Base-by-base conservation (phyloP, 2,888 invertebrate species). In the Sycophila texana region DNA sequence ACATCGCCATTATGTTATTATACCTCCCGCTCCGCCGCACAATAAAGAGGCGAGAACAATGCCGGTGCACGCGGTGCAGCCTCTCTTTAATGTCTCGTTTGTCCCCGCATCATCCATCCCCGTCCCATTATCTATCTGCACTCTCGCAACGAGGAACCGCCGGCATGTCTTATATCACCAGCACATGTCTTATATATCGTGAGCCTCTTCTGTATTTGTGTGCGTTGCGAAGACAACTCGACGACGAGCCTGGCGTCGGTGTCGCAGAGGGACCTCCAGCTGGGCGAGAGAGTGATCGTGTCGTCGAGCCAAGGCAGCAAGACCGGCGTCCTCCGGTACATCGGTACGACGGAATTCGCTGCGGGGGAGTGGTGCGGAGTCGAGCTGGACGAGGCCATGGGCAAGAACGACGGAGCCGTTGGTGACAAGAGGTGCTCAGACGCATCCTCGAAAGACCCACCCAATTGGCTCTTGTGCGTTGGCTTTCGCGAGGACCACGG, bases 401-500 rank as follows among this genome's bases (percentile, higher is more conserved):
- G 99, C 74, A 99, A 99, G 91, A 99, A 99, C 91, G 98, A 99
- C 88, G 99, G 99, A 78, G 95, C 96, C 70, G 97, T 99, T 51
- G 96, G 95, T 83, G 98, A 97, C 75, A 95, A 95, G 91, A 95
- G 97, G 97, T 98, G 91, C 86, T 67, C 57, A 30, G 14, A 26
- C 18, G 4, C 18, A n/a, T 68, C 70, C 61, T 2, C 26, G 2
- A 26, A 26, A 26, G 26, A 26, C 26, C n/a, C 60, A 61, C 55
- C 68, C 61, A 4, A 20, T 22, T 58, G 73, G 55, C 53, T 70
- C 18, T 51, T 65, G 26, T 66, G 22, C 39, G 18, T 55, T 22
- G 47, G 55, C 30, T 49, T 51, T 49, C 22, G 7, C 39, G 39
- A 10, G 39, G 39, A 10, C 10, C 39, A 7, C 39, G 39, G 39